phyloP scores from a whole-genome alignment of 2,113 vertebrate species.

The Chaetorhynchus papuensis region DNA sequence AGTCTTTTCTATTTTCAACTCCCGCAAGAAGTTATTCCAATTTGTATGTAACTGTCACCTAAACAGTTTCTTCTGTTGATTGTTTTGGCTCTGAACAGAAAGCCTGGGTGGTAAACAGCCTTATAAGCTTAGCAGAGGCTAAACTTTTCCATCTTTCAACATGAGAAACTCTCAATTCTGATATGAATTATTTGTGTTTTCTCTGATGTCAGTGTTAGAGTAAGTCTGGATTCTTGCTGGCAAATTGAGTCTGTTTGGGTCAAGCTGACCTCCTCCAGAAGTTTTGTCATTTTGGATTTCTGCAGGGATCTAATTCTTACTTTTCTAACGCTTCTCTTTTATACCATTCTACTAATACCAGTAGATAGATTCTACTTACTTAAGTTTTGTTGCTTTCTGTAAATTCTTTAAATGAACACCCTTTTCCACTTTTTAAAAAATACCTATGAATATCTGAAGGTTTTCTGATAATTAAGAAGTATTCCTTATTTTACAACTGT shows the following conservation, averaged over 20 bases:
- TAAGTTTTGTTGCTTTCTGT: background rate
- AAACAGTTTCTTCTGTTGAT: background rate
- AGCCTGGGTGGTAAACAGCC: constrained; percentile 22
- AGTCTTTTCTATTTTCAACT: background rate
- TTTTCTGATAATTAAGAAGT: background rate
- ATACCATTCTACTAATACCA: background rate
- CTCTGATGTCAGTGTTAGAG: background rate
- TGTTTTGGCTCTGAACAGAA: constrained; percentile 16
- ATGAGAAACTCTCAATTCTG: background rate
- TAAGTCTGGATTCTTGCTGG: background rate
- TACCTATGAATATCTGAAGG: background rate
- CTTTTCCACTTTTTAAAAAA: background rate
- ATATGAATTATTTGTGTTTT: constrained; percentile 13
- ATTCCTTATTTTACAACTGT: background rate
- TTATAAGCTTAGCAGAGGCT: background rate
- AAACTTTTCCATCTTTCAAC: constrained; percentile 18
- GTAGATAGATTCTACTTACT: background rate
- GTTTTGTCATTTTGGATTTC: background rate
- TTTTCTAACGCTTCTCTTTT: background rate
- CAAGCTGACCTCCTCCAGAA: constrained; percentile 45
- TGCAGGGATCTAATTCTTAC: background rate
- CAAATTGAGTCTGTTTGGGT: constrained; percentile 9
- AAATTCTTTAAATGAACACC: background rate
- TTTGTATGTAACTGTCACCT: constrained; percentile 14
- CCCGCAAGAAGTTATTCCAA: background rate